Base-by-base conservation (phyloP, 2,888 invertebrate genomes). In the Ethmia dodecea region DNA sequence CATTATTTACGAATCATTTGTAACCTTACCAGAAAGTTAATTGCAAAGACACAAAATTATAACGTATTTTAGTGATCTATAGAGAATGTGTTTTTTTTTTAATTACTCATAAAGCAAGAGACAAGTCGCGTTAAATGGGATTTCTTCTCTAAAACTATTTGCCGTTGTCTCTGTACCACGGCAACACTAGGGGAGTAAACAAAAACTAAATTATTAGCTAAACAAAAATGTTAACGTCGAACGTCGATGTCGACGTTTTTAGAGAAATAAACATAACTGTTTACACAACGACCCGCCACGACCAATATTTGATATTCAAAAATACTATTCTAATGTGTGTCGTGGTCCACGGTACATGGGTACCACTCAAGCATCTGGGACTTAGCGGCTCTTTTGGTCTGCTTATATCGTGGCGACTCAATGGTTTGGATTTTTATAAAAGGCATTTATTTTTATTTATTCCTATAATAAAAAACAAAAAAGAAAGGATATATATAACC, bases 281-380 rank as follows among this genome's bases (percentile, higher is more conserved):
- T 76, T 81, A 70, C 73, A 63, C 56, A 81, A 70, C 76, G 83
- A 73, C 78, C 73, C 76, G 78, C 75, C 75, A 81, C 69, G 70
- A 75, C 65, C 64, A 86, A 86, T 86, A 84, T 86, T 86, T 73
- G 74, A 77, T 75, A 72, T 83, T 84, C 76, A 81, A 86, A 86
- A 84, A 84, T 78, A 79, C 80, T 78, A 79, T 83, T 80, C 80
- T 79, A 79, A 80, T 78, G 79, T 80, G 71, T 81, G 81, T 81
- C 70, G 75, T 60, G 64, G 71, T 68, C 73, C 35, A 11, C 11
- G 25, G 25, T 26, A 30, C 73, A 72, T 60, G 56, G 60, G 56
- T 55, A 50, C 60, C 64, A 61, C 71, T 73, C 61, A 52, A 55
- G 60, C 69, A 67, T 71, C 69, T 69, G 67, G 71, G 76, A 72